Evolutionary conservation across 2,888 invertebrate genomes (phyloP), one percentile per base, ranked within the genome.

Genomic region (Agrenia bidenticulata): DNA sequence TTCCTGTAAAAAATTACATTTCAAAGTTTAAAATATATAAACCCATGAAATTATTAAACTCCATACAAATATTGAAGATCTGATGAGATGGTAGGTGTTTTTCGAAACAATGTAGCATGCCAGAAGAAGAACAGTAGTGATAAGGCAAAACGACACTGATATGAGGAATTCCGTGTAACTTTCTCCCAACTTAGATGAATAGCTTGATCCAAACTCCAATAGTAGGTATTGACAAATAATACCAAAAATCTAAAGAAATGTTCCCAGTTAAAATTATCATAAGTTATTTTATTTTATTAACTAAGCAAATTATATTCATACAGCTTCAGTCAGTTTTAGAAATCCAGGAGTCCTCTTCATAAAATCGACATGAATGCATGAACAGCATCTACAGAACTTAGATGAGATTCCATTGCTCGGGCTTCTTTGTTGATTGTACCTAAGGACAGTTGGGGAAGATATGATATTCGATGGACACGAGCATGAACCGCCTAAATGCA

Each of bases 11-110:
- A 64, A 68, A 73, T 71, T 27, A 56, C 17, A 42, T 51, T 37
- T 23, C 4, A 27, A 1, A 61, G 26, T 19, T 27, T 37, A 37
- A n/a, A 32, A 9, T 11, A 17, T 24, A 55, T 23, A 26, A 11
- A 42, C 17, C 13, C 19, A 50, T 41, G 19, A 42, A 50, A 45
- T 13, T 45, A 53, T 0, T 1, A 32, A 39, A n/a, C 62, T 77
- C 85, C 90, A 86, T 84, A 93, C 92, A 80, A 92, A 92, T 45
- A 91, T 83, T 0, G 92, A 91, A 72, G 91, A 89, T 64, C 89
- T 83, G 70, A 93, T 86, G 5, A 91, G 83, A 69, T 85, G 84
- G 76, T 87, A 88, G 0, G 92, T 88, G 78, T 88, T 88, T 55
- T 87, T 85, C 0, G 92, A 92, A 63, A 92, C 83, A 23, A 90